phyloP scores from a whole-genome alignment of 2,888 invertebrate genomes.

The Sthenelais limicola region DNA sequence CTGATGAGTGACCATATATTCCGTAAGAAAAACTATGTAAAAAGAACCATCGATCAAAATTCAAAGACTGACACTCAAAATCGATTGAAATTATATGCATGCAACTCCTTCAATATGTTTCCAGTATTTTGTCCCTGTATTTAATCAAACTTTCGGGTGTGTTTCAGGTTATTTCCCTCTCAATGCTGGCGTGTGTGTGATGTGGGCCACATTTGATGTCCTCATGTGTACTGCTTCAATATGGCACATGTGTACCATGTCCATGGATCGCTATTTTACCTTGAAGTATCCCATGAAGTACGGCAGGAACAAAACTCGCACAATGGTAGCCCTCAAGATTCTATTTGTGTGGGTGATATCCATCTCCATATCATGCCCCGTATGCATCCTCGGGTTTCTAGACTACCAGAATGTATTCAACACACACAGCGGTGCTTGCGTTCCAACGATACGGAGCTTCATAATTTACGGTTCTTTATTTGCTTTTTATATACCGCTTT shows the following conservation, averaged over 20 bases:
- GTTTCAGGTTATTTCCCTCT: constrained; percentile 88
- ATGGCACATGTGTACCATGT: constrained; percentile 77
- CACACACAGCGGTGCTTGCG: constrained; percentile 56
- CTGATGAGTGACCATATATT: too few relatives aligned
- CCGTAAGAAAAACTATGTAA: too few relatives aligned
- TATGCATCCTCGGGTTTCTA: constrained; percentile 68
- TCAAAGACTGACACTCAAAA: too few relatives aligned
- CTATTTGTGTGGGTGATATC: constrained; percentile 94
- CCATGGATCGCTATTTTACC: constrained; percentile 84
- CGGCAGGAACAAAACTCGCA: constrained; percentile 70
- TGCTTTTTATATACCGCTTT: constrained; percentile 95
- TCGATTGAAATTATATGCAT: too few relatives aligned
- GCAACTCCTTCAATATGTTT: too few relatives aligned
- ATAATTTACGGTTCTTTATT: constrained; percentile 91
- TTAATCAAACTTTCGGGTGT: too few relatives aligned
- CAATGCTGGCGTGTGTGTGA: constrained; percentile 83
- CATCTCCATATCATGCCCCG: constrained; percentile 73
- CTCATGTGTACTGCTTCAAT: constrained; percentile 76
- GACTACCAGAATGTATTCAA: constrained; percentile 62
- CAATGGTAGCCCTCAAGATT: constrained; percentile 81
- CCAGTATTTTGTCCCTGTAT: too few relatives aligned
- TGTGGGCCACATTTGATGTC: constrained; percentile 76
- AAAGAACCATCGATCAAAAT: too few relatives aligned
- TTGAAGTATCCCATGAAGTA: constrained; percentile 89
- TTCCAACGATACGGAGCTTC: constrained; percentile 63